Percentiles rank a stretch among this genome's conserved stretches.
Conservation (phyloP, 1,140 invertebrate genomes). For the Ostrea edulis region DNA sequence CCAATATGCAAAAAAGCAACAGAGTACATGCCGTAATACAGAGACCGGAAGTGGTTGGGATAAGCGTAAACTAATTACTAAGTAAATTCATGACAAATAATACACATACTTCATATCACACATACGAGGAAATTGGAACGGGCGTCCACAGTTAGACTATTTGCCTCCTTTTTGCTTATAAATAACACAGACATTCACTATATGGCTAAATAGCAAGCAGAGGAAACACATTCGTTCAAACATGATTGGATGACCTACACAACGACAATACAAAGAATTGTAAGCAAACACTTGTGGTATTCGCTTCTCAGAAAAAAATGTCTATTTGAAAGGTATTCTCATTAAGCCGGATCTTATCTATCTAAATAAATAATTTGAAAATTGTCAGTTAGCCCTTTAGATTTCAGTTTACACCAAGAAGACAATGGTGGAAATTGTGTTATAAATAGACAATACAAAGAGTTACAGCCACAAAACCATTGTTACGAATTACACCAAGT, state of each 20-base stretch:
- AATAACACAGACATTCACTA: slow-evolving; percentile 45
- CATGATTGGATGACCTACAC: slow-evolving; percentile 13
- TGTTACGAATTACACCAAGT: slow-evolving; percentile 26
- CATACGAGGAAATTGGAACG: slow-evolving; percentile 24
- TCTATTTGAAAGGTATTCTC: slow-evolving; percentile 12
- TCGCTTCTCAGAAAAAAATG: slow-evolving; percentile 17
- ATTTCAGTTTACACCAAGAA: not conserved
- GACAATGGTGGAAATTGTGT: slow-evolving; percentile 9
- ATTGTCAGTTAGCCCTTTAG: not conserved
- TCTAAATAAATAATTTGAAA: not conserved
- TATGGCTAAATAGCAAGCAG: slow-evolving; percentile 14
- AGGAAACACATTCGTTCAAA: slow-evolving; percentile 31
- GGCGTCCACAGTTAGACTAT: slow-evolving; percentile 2
- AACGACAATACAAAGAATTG: slow-evolving; percentile 28
- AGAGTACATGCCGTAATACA: slow-evolving; percentile 4
- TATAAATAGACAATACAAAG: slow-evolving; percentile 24
- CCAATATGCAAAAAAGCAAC: slow-evolving; percentile 49
- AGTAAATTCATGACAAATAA: slow-evolving; percentile 24
- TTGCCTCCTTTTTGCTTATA: slow-evolving; percentile 32
- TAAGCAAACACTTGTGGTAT: not conserved
- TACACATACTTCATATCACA: slow-evolving; percentile 7
- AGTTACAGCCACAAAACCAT: not conserved
- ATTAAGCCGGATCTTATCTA: not conserved
- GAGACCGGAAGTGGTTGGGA: not conserved
- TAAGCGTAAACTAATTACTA: slow-evolving; percentile 17